These are phyloP conservation scores for Lasioglossum figueresi DNA, from an alignment of 2,888 invertebrate species.

Conservation along the genomic window DNA sequence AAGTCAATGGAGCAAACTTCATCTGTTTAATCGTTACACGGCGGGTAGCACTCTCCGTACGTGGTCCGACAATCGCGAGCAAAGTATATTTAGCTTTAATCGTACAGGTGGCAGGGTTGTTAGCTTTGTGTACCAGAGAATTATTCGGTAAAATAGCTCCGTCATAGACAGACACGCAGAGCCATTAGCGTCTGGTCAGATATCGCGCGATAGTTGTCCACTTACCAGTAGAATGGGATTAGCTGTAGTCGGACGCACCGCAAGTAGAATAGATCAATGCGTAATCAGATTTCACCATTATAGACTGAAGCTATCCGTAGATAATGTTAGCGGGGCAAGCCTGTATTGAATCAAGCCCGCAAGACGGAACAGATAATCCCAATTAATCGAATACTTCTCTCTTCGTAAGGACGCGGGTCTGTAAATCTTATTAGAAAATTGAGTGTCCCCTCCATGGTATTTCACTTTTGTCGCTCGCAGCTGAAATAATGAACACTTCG, in stretches of 20 bases:
- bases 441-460: not conserved
- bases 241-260: not conserved
- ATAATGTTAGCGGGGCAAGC: not conserved
- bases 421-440: not conserved
- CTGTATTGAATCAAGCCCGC: not conserved
- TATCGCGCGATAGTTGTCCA: slow-evolving; percentile 1
- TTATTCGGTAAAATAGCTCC: not conserved
- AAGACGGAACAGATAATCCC: not conserved
- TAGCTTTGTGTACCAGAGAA: not conserved
- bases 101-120: not conserved
- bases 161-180: not conserved
- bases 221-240: not conserved
- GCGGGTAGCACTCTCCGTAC: not conserved
- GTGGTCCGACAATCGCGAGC: not conserved
- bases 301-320: not conserved
- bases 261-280: slow-evolving; percentile 10
- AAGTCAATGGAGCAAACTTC: slow-evolving; percentile 6
- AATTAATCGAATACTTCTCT: not conserved
- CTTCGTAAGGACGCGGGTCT: not conserved
- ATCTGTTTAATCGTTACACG: not conserved
- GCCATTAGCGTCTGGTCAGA: not conserved
- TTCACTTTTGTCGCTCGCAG: not conserved
- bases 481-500: slow-evolving; percentile 15
- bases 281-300: not conserved
- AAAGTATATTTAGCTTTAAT: no score